Evolutionary conservation across 2,113 vertebrate genomes (phyloP), one percentile per base, ranked within the genome.

Genomic region (Zootoca vivipara): DNA sequence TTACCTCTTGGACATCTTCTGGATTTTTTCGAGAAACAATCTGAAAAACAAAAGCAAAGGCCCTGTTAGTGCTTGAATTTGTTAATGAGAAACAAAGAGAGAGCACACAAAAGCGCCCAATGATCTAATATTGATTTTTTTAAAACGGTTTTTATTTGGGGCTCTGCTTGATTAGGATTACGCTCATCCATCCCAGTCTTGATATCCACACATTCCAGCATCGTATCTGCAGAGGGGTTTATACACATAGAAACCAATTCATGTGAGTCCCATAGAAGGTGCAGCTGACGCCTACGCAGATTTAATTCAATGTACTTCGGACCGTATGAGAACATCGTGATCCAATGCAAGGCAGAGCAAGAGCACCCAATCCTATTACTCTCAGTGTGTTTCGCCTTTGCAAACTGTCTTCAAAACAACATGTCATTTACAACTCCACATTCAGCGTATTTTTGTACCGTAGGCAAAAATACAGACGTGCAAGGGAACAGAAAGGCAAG

Each of bases 1-100:
- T 98, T 98, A 99, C 99, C 98, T 99, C 99, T 96, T 99, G 98
- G 91, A 99, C 98, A 94, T 99, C 98, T 85, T 99, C 98, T 78
- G 98, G 98, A 94, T 97, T 99, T 96, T 97, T 98, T 93, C 99
- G 98, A 86, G 98, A 99, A 96, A 99, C 98, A 88, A 98, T 98
- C 99, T 99, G 96, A 92, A 93, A 95, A 94, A 91, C 90, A 70
- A 69, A 94, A 26, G 92, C 67, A 94, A 86, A 75, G 1, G 89
- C 16, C 10, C n/a, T 0, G 0, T 95, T 72, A 96, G 81, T n/a
- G 0, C 56, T 89, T 85, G 65, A 35, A 86, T 87, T 90, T 26
- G 79, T 69, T 82, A 62, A 5, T 12, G 18, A 62, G 58, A 62
- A 16, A 62, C 15, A 62, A 15, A 62, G 16, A 62, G 15, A 62